phyloP scores from a whole-genome alignment of 53 echinoderm and acorn worm species.

The Astropecten irregularis region DNA sequence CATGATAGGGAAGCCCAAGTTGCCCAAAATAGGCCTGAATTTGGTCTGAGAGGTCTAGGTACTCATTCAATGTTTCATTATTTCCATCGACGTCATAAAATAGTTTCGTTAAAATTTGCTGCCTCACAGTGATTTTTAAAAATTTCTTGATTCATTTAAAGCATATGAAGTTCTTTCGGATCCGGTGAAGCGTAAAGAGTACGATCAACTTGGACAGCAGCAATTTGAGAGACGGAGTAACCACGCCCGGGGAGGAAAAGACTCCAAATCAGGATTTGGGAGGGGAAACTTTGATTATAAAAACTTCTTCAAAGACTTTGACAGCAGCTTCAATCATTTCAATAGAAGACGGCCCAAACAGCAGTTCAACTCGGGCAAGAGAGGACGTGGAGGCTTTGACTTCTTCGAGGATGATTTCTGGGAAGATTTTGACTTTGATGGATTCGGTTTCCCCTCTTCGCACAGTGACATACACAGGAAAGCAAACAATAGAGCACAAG shows the following conservation, averaged over 20 bases:
- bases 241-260: constrained; percentile 52
- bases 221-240: constrained; percentile 57
- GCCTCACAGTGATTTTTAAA: too few relatives aligned
- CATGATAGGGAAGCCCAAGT: too few relatives aligned
- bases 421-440: constrained; percentile 75
- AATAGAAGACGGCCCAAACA: not conserved
- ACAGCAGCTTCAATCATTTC: constrained; percentile 66
- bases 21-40: too few relatives aligned
- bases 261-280: constrained; percentile 5
- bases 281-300: constrained; percentile 67
- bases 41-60: too few relatives aligned
- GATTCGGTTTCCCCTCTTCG: constrained; percentile 48
- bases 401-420: constrained; percentile 73
- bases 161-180: constrained; percentile 96
- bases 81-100: too few relatives aligned
- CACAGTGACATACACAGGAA: not conserved
- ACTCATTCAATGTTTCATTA: too few relatives aligned
- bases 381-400: constrained; percentile 1
- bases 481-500: not conserved
- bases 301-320: constrained; percentile 90
- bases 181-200: constrained; percentile 77
- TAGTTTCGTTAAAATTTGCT: too few relatives aligned
- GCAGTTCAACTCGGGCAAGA: constrained; percentile 13
- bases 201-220: constrained; percentile 71
- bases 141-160: too few relatives aligned